phyloP scores from a whole-genome alignment of 2,888 invertebrate genomes.

The Aporophyla lueneburgensis region DNA sequence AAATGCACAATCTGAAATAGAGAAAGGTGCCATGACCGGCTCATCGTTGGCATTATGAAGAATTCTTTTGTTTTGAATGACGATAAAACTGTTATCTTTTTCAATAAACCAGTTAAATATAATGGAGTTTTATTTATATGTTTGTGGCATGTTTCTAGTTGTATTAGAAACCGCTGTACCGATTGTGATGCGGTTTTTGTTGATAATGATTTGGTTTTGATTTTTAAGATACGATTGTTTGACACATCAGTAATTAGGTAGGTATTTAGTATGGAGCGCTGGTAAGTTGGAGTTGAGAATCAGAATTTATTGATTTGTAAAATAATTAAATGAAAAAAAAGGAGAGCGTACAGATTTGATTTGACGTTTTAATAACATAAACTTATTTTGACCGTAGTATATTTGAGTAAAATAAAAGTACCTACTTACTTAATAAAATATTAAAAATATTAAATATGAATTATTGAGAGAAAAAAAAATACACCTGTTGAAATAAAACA shows the following conservation, averaged over 20 bases:
- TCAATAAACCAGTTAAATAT: not conserved
- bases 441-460: not conserved
- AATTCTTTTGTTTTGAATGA: not conserved
- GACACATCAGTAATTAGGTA: too few relatives aligned
- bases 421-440: too few relatives aligned
- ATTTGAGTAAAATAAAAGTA: not conserved
- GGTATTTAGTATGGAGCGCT: too few relatives aligned
- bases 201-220: not conserved
- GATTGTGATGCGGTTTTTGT: conserved; percentile 5
- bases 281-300: not conserved
- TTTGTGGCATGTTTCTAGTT: not conserved
- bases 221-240: not conserved
- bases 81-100: not conserved
- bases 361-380: too few relatives aligned
- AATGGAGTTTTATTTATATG: not conserved
- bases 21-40: too few relatives aligned
- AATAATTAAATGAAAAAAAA: too few relatives aligned
- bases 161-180: not conserved
- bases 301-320: too few relatives aligned
- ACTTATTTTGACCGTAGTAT: too few relatives aligned
- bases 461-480: not conserved
- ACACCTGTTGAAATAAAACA: conserved; percentile 11
- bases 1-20: too few relatives aligned
- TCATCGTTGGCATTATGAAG: too few relatives aligned
- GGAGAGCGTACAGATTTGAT: too few relatives aligned